phyloP scores from a whole-genome alignment of 1,140 invertebrate genomes.

The Steinernema khuongi region DNA sequence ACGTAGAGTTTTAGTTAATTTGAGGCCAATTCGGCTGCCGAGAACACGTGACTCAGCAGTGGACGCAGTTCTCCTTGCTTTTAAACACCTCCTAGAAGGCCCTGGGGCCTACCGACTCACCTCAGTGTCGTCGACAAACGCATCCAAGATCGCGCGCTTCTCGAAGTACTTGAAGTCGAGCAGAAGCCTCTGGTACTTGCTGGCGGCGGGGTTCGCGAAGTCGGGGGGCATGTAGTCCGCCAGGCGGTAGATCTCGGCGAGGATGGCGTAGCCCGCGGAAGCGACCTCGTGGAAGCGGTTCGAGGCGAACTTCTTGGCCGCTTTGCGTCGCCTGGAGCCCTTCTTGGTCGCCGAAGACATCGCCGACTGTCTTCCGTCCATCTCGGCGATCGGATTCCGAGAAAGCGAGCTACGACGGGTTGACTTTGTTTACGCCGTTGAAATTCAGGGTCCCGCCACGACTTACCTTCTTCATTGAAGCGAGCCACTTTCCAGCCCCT shows the following conservation, averaged over 20 bases:
- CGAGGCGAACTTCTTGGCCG: conserved; percentile 2
- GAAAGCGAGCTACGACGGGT: neutral
- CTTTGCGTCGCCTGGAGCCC: neutral
- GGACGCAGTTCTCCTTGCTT: neutral
- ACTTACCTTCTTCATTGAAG: too few relatives aligned
- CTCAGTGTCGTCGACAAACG: neutral
- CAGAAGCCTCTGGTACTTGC: neutral
- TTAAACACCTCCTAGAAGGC: neutral
- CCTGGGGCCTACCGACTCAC: neutral
- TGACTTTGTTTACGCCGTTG: neutral
- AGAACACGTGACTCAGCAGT: too few relatives aligned
- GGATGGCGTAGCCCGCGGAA: neutral
- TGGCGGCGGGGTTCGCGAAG: neutral
- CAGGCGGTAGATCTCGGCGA: neutral
- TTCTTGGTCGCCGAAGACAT: neutral
- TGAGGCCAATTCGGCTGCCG: too few relatives aligned
- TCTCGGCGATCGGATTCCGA: neutral
- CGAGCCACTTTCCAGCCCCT: too few relatives aligned
- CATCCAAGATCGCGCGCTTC: neutral
- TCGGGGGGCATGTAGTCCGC: neutral
- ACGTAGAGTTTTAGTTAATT: too few relatives aligned
- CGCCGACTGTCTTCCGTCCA: neutral
- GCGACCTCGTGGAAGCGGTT: neutral
- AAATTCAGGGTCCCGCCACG: neutral
- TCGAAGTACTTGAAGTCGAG: conserved; percentile 11